phyloP scores from a whole-genome alignment of 2,797 vertebrate species.

The Danio albolineatus region DNA sequence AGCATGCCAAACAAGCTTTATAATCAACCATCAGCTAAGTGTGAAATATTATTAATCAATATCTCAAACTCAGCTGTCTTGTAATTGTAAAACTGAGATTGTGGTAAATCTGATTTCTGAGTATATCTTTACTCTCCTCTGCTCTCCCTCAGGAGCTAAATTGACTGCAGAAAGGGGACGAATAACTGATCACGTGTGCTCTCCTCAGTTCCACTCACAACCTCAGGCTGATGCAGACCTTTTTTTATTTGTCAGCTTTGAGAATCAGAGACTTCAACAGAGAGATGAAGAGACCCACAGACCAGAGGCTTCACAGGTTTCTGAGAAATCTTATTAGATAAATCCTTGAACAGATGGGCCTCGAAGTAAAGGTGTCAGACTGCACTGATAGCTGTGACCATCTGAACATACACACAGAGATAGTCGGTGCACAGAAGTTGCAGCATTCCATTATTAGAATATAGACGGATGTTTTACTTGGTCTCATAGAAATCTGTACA shows the following conservation, averaged over 20 bases:
- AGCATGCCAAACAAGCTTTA: too few relatives aligned
- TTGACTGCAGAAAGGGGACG: background rate
- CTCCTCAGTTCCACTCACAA: background rate
- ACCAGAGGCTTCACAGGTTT: background rate
- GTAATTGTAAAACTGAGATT: background rate
- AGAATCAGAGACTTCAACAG: conserved; percentile 11
- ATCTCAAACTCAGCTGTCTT: background rate
- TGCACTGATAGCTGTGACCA: conserved; percentile 27
- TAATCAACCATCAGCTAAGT: too few relatives aligned
- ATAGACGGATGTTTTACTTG: too few relatives aligned
- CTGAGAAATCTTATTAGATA: conserved; percentile 3
- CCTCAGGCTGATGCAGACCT: background rate
- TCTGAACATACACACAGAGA: background rate
- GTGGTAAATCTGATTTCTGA: background rate
- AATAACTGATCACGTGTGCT: background rate
- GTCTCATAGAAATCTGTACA: too few relatives aligned
- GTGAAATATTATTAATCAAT: background rate
- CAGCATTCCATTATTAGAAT: background rate
- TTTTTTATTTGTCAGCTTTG: conserved; percentile 18
- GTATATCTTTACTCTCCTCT: background rate
- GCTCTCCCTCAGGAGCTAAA: background rate
- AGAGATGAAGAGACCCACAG: background rate
- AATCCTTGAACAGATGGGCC: conserved; percentile 22
- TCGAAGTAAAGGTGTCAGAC: background rate
- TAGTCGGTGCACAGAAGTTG: background rate